These are phyloP conservation scores for Torymus texanus DNA, from an alignment of 2,888 invertebrate species.

Conservation along the genomic window DNA sequence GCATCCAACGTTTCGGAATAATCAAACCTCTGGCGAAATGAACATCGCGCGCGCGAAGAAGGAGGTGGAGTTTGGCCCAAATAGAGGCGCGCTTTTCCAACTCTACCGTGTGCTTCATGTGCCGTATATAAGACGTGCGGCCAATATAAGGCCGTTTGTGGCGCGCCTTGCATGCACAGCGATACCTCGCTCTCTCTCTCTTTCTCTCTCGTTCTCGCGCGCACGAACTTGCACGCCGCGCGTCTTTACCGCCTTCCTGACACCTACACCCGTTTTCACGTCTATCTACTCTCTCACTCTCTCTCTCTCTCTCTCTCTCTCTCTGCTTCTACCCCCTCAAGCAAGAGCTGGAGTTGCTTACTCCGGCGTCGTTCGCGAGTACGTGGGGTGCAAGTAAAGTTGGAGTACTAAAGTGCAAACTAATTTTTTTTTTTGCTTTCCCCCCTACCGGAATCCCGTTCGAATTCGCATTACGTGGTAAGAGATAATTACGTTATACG, in stretches of 20 bases:
- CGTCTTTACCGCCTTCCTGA: slow-evolving; percentile 43
- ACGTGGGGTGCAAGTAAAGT: too few relatives aligned
- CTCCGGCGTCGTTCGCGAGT: too few relatives aligned
- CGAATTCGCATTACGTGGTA: too few relatives aligned
- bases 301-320: slow-evolving; percentile 2
- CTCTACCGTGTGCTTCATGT: slow-evolving; percentile 5
- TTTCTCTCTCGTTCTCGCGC: slow-evolving; percentile 59
- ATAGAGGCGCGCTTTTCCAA: slow-evolving; percentile 33
- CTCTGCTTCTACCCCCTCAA: not conserved
- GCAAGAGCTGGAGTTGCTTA: not conserved
- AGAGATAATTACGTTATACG: too few relatives aligned
- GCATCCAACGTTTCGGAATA: slow-evolving; percentile 30
- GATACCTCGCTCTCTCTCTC: slow-evolving; percentile 17
- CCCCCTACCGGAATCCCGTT: too few relatives aligned
- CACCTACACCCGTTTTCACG: slow-evolving; percentile 20
- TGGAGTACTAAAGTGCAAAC: too few relatives aligned
- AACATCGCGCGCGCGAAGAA: slow-evolving; percentile 5
- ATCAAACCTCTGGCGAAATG: slow-evolving; percentile 34
- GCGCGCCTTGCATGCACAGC: slow-evolving; percentile 37
- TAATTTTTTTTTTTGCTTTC: too few relatives aligned
- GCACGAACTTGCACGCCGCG: slow-evolving; percentile 48
- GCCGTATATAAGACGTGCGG: not conserved
- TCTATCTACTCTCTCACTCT: not conserved
- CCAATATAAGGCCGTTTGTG: slow-evolving; percentile 22
- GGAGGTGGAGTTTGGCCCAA: slow-evolving; percentile 44